Evolutionary conservation across 2,113 vertebrate species (phyloP), one percentile per base, ranked within the genome.

Genomic region (Gyps fulvus): DNA sequence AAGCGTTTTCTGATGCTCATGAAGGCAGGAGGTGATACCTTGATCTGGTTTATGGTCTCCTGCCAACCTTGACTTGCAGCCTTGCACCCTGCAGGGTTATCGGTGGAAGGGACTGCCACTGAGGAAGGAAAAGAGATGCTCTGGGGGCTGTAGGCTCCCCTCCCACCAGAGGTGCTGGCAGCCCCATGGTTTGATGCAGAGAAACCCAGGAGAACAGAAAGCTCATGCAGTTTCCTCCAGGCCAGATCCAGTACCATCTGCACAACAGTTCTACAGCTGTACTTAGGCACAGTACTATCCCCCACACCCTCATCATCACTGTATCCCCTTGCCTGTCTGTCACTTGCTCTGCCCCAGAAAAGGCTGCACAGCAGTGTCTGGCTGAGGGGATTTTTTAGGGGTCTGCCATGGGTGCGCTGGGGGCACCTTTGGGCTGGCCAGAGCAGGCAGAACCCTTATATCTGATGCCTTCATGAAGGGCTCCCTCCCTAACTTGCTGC

Each of bases 211-310:
- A 59, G 47, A 81, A 59, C 10, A 10, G 9, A 42, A 55, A 67
- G 34, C 11, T 34, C 1, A 0, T 1, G 9, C 0, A 1, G 40
- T 55, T 76, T 61, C 69, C 55, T 55, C 54, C 70, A 49, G 40
- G n/a, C 16, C 47, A 57, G 47, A 42, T 22, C 32, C 22, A 38
- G 26, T 49, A 40, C 26, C 36, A 31, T 9, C 22, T 31, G 54
- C 6, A 16, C 16, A 45, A 14, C 40, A 55, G 34, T 23, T n/a
- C 62, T 38, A n/a, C 13, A 40, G 15, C 25, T n/a, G 40, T 17
- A 32, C 11, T 25, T 36, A 22, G 27, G 38, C 26, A 38, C 59
- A 29, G 49, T 45, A 10, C n/a, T 47, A 23, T 55, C 55, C 49
- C 42, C 40, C 4, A 23, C 34, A 17, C 19, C 16, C 11, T 17